Evolutionary conservation across 2,797 vertebrate species (phyloP).

Genomic region (Microcaecilia unicolor): DNA sequence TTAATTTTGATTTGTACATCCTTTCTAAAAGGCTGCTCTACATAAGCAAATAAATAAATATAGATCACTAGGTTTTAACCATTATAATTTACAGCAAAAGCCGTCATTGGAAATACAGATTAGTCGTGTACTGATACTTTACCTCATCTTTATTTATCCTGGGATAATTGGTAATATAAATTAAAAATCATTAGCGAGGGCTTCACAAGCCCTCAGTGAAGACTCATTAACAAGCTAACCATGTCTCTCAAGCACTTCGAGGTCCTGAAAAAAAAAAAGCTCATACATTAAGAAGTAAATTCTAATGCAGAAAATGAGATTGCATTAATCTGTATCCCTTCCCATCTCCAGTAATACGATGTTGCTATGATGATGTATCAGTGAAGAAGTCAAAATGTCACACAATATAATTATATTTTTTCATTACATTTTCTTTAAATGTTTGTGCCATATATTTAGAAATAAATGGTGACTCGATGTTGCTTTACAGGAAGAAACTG

Average conservation of each 20-base stretch:
- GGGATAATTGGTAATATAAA: slow-evolving; percentile 59
- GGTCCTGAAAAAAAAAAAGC: slow-evolving; percentile 44
- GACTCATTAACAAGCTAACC: slow-evolving; percentile 52
- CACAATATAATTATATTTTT: slow-evolving; percentile 46
- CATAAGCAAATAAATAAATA: too few relatives aligned
- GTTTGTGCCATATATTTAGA: slow-evolving; percentile 39
- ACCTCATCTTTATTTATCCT: slow-evolving; percentile 40
- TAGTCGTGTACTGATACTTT: slow-evolving; percentile 25
- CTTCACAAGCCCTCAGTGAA: slow-evolving; percentile 43
- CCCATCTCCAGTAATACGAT: slow-evolving; percentile 15
- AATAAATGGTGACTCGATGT: slow-evolving; percentile 32
- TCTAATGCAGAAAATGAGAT: slow-evolving; percentile 65
- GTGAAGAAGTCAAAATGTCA: slow-evolving; percentile 40
- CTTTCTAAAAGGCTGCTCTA: too few relatives aligned
- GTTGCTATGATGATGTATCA: slow-evolving; percentile 37
- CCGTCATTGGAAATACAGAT: slow-evolving; percentile 27
- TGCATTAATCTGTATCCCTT: slow-evolving; percentile 70
- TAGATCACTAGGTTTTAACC: too few relatives aligned
- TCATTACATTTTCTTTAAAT: slow-evolving; percentile 33
- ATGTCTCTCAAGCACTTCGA: slow-evolving; percentile 60
- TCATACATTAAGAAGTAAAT: slow-evolving; percentile 65
- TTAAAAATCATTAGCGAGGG: slow-evolving; percentile 58
- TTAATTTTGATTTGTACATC: too few relatives aligned
- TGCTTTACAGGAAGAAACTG: slow-evolving; percentile 45
- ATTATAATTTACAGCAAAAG: slow-evolving; percentile 14